phyloP scores from a whole-genome alignment of 1,140 invertebrate genomes.

The Choristoneura fumiferana region DNA sequence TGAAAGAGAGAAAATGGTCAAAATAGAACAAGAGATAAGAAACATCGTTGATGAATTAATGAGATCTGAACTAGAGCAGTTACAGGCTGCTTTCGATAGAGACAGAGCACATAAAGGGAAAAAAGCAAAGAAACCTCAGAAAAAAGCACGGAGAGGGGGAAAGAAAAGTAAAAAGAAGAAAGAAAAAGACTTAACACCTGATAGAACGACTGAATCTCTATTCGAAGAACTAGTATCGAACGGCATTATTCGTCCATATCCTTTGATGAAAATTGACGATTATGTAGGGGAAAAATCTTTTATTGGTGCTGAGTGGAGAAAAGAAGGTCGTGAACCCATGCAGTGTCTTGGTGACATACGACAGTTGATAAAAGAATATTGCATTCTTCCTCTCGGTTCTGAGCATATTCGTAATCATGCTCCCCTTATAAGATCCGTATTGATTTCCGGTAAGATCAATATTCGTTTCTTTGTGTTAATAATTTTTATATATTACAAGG shows the following conservation, averaged over 20 bases:
- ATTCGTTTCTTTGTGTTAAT: too few species aligned
- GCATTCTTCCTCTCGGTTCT: slow-evolving; percentile 93
- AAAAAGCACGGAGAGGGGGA: slow-evolving; percentile 87
- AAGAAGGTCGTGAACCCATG: slow-evolving; percentile 71
- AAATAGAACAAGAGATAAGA: slow-evolving; percentile 92
- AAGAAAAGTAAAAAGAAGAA: slow-evolving; percentile 95
- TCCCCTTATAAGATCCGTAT: slow-evolving; percentile 90
- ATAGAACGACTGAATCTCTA: slow-evolving; percentile 92
- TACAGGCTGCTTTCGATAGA: slow-evolving; percentile 89
- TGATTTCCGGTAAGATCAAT: slow-evolving; percentile 84
- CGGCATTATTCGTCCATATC: slow-evolving; percentile 92
- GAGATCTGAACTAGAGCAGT: slow-evolving; percentile 88
- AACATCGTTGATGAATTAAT: slow-evolving; percentile 91
- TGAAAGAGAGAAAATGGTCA: slow-evolving; percentile 87
- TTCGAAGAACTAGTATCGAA: slow-evolving; percentile 95
- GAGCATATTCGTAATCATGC: slow-evolving; percentile 86
- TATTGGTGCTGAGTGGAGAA: slow-evolving; percentile 65
- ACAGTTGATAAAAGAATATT: slow-evolving; percentile 92
- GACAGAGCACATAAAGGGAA: slow-evolving; percentile 87
- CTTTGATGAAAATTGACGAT: slow-evolving; percentile 83
- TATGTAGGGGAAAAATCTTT: slow-evolving; percentile 92
- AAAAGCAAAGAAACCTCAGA: slow-evolving; percentile 87
- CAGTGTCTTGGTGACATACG: slow-evolving; percentile 90
- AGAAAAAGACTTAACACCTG: slow-evolving; percentile 97
- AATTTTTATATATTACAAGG: too few species aligned